Base-by-base conservation (phyloP, 1,140 invertebrate species). In the Cheumatopsyche charites region DNA sequence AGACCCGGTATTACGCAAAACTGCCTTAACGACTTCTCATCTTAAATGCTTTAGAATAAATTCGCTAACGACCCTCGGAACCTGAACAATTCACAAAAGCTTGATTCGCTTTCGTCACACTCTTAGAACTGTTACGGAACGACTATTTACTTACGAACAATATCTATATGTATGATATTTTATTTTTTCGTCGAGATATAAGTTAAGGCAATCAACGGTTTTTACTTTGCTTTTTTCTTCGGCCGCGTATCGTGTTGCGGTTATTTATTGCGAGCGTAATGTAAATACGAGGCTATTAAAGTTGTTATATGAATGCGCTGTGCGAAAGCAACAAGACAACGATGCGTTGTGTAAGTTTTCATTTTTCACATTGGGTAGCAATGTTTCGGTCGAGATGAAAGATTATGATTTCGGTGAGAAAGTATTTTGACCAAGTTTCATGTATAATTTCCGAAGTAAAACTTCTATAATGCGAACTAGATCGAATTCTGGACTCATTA, bases 201-300 rank as follows among this genome's bases (percentile, higher is more conserved):
- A 36, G 29, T 3, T 36, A 36, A 36, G 29, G 29, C 29, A 36
- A 36, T 36, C 29, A 36, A 36, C 29, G 29, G 29, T 36, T 36
- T 36, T 36, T 36, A 4, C 29, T 3, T 36, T 36, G 3, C 29
- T 36, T 36, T 36, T 36, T 36, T 36, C 29, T 36, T 36, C 9
- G 12, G 25, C 21, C 55, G 55, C 21, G 55, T 58, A 63, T 63
- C 62, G 41, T 63, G 62, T 63, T 63, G 41, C 17, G 62, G 62
- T 63, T 42, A 63, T 63, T 63, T 63, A 63, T 63, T 63, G 23
- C 62, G 11, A 7, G n/a, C 62, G 29, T 63, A 63, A 63, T 63
- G 41, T 43, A 43, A 63, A 43, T 63, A 63, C 41, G 29, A 43
- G 41, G 62, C 62, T 41, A 63, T 63, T 43, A 43, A 63, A 63